Base-by-base conservation (phyloP, 1,140 invertebrate species). In the Brachionus koreanus region DNA sequence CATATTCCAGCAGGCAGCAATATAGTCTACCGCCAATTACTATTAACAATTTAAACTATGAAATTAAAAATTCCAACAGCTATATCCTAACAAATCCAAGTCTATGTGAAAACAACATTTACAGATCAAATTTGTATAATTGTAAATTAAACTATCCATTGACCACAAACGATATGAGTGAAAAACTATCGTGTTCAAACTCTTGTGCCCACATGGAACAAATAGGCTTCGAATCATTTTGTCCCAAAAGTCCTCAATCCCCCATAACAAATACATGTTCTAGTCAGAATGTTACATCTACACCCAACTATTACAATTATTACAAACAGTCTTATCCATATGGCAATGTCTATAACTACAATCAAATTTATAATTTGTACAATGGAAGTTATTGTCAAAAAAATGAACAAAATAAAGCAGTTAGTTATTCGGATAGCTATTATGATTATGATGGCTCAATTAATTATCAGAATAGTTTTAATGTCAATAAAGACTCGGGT, bases 31-130 rank as follows among this genome's bases (percentile, higher is more conserved):
- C 37, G 23, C 69, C 19, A 46, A 74, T 74, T 1, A 74, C 69
- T 9, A 74, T 74, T 3, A 74, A 74, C 19, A 74, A 74, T 74
- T 19, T 74, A 5, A 74, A 74, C 13, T 74, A 74, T 46, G 69
- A 74, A 46, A 74, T 74, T 4, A 74, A 72, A 16, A 72, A 46
- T n/a, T 19, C 69, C 19, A 33, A 46, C 19, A 74, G 25, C 46
- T 74, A 74, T 29, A 46, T 74, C 5, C 4, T 74, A 19, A 25
- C 39, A 7, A 74, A 74, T 74, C 43, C 69, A 3, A 74, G 16
- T 74, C 5, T 74, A 46, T 23, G 19, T 7, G 42, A 74, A 46
- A 74, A 74, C 25, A 74, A 46, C 43, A 25, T 46, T 4, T 74
- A 74, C 23, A 49, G 10, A 25, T 12, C 33, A 23, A 69, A 9